These are phyloP conservation scores for Phania funesta DNA, from an alignment of 2,888 invertebrate species.

Conservation along the genomic window DNA sequence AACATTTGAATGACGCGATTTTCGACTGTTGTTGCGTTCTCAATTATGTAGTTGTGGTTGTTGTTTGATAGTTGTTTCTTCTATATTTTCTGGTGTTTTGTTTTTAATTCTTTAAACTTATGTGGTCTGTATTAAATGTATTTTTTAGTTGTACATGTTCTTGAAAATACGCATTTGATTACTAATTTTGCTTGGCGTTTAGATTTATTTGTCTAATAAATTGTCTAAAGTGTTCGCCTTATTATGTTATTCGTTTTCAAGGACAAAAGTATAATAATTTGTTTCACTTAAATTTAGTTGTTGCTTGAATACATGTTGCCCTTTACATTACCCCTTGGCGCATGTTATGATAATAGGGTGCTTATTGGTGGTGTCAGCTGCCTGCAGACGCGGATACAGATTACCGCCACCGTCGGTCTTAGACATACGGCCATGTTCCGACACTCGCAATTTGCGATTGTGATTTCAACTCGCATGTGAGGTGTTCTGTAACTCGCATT, in stretches of 20 bases:
- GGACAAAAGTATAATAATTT: slow-evolving; percentile 42
- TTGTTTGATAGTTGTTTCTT: background rate
- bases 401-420: no score
- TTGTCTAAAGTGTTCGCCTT: background rate
- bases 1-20: slow-evolving; percentile 43
- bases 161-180: slow-evolving; percentile 1
- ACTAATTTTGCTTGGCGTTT: slow-evolving; percentile 36
- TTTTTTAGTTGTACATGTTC: background rate
- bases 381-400: no score
- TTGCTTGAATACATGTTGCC: background rate
- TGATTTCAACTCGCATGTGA: no score
- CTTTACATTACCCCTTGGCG: background rate
- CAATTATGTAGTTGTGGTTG: background rate
- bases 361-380: no score
- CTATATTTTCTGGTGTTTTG: background rate
- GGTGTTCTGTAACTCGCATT: no score
- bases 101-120: background rate
- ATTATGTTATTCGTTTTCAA: slow-evolving; percentile 17
- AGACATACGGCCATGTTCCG: no score
- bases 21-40: slow-evolving; percentile 44
- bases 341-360: background rate
- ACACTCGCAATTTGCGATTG: no score
- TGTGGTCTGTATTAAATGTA: background rate
- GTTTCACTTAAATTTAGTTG: slow-evolving; percentile 12
- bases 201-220: background rate